A percentile compares a stretch with the other conserved stretches of the same genome.
phyloP scores from a whole-genome alignment of 2,113 vertebrate genomes.

The Malurus cyaneus region DNA sequence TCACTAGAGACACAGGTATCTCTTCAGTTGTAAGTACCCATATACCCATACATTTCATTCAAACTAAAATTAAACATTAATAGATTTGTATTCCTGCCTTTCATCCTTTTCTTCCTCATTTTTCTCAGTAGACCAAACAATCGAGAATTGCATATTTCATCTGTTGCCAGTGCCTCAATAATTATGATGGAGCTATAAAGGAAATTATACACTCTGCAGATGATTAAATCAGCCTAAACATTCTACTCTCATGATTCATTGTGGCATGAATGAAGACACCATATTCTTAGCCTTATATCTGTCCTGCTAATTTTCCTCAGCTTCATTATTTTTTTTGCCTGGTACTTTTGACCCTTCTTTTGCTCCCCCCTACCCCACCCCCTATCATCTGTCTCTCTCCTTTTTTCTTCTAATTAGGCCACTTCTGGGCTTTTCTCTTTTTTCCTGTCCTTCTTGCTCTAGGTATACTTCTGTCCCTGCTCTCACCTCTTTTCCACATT shows the following conservation, averaged over 20 bases:
- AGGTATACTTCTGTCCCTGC: constrained; percentile 68
- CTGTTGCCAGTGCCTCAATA: constrained; percentile 25
- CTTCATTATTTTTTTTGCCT: constrained; percentile 24
- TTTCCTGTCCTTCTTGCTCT: constrained; percentile 67
- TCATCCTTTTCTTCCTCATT: neutral
- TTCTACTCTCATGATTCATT: constrained; percentile 32
- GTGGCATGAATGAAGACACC: constrained; percentile 33
- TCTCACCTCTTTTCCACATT: constrained; percentile 65
- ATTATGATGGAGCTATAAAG: constrained; percentile 33
- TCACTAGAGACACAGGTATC: neutral
- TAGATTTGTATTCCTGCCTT: neutral
- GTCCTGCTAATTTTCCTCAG: constrained; percentile 54
- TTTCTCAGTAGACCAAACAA: constrained; percentile 5
- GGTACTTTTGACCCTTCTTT: constrained; percentile 50
- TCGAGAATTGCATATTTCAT: neutral
- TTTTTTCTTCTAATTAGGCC: constrained; percentile 73
- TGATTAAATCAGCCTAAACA: constrained; percentile 57
- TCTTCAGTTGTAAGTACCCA: neutral
- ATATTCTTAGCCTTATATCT: constrained; percentile 24
- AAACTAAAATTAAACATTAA: neutral
- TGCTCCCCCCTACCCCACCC: neutral
- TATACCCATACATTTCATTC: neutral
- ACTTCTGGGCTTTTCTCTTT: constrained; percentile 56
- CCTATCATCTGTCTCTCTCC: constrained; percentile 20
- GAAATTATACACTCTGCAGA: neutral